Conservation (phyloP, 2,888 invertebrate species). For the Lycophotia porphyrea region DNA sequence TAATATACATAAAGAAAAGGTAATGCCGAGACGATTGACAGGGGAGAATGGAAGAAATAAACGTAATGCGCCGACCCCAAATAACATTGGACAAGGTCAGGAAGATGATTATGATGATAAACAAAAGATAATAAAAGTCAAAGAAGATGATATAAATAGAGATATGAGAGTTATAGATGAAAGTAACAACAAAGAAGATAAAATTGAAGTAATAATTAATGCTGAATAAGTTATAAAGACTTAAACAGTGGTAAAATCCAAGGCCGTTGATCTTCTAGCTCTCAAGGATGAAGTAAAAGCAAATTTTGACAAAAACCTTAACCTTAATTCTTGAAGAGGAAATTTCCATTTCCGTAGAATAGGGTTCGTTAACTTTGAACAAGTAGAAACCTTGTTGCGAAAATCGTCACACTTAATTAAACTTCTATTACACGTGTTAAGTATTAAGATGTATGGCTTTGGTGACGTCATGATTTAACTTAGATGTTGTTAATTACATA, state of each 20-base stretch:
- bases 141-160: background rate
- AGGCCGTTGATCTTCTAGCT: background rate
- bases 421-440: slow-evolving; percentile 8
- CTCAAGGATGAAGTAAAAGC: slow-evolving; percentile 19
- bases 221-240: background rate
- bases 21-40: too few relatives aligned
- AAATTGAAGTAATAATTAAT: background rate
- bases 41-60: too few relatives aligned
- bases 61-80: too few relatives aligned
- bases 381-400: slow-evolving; percentile 20
- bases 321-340: slow-evolving; percentile 15
- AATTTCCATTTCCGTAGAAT: slow-evolving; percentile 50
- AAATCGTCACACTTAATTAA: slow-evolving; percentile 45
- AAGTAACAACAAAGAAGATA: background rate
- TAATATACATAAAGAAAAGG: background rate
- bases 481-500: background rate
- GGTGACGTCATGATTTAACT: background rate
- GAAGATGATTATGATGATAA: too few relatives aligned
- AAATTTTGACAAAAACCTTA: slow-evolving; percentile 30
- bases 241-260: background rate
- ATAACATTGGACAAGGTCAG: too few relatives aligned
- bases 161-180: background rate
- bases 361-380: slow-evolving; percentile 57
- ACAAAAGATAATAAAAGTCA: background rate
- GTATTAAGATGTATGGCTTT: slow-evolving; percentile 18